These are phyloP conservation scores for Bradysia coprophila DNA, from an alignment of 1,140 invertebrate species.

Conservation along the genomic window DNA sequence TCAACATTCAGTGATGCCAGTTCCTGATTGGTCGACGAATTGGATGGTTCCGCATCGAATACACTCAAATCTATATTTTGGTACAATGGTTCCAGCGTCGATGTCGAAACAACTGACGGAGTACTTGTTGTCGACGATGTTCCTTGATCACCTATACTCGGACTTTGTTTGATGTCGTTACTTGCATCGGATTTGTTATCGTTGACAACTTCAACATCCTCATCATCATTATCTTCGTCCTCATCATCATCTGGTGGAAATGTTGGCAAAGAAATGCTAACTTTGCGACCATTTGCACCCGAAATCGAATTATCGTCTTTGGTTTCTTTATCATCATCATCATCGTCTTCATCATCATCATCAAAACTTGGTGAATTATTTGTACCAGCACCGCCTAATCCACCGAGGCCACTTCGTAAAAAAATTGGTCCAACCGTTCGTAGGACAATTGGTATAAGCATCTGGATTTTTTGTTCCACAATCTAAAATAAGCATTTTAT, in stretches of 20 bases:
- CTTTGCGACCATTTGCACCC: constrained; percentile 4
- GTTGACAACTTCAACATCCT: background rate
- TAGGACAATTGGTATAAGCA: constrained; percentile 43
- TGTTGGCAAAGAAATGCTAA: constrained; percentile 22
- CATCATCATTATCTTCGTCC: background rate
- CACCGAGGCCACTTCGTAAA: constrained; percentile 32
- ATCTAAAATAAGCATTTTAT: constrained; percentile 30
- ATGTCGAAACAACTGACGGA: no score
- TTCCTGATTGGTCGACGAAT: no score
- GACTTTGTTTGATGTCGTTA: no score
- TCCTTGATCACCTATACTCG: no score
- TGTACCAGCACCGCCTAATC: constrained; percentile 17
- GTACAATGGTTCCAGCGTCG: no score
- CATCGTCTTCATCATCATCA: constrained; percentile 7
- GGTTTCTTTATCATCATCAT: constrained; percentile 7
- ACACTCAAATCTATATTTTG: no score
- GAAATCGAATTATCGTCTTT: constrained; percentile 1
- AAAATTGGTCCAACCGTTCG: constrained; percentile 43
- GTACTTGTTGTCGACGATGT: no score
- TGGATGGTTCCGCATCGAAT: no score
- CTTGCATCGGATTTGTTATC: no score
- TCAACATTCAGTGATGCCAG: no score
- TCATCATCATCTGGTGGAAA: constrained; percentile 13
- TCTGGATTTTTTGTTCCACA: constrained; percentile 56
- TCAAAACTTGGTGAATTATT: constrained; percentile 21